These are phyloP conservation scores for Amiota minor DNA, from an alignment of 2,888 invertebrate species.

Conservation along the genomic window DNA sequence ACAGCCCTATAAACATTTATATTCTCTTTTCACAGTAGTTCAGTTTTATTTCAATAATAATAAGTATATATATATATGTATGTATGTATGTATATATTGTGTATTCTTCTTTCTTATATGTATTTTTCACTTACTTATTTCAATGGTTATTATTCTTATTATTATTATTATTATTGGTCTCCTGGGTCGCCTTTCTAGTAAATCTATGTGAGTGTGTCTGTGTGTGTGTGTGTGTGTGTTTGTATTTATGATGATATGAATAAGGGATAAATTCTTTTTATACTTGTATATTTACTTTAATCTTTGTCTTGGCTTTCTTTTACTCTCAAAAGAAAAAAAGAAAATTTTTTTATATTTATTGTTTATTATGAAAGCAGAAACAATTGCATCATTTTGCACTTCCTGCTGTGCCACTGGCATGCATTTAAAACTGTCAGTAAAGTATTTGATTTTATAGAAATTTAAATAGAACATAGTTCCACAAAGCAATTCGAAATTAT, in stretches of 20 bases:
- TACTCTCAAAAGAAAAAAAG: not conserved
- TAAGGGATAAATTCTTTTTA: not conserved
- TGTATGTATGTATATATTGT: not conserved
- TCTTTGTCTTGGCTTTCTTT: not conserved
- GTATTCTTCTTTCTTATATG: not conserved
- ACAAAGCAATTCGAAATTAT: no score
- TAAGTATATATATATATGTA: not conserved
- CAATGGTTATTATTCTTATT: not conserved
- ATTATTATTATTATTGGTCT: constrained; percentile 6
- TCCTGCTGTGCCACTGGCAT: constrained; percentile 16
- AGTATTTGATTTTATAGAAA: no score
- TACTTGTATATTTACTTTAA: not conserved
- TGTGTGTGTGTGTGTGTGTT: not conserved
- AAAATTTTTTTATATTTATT: not conserved
- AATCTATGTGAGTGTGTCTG: not conserved
- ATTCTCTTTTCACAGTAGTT: not conserved
- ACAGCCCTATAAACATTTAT: not conserved
- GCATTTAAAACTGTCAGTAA: not conserved
- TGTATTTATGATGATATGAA: not conserved
- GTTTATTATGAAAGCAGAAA: not conserved
- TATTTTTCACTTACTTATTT: not conserved
- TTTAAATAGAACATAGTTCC: no score
- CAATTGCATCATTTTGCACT: not conserved
- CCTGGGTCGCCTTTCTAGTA: not conserved
- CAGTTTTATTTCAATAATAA: constrained; percentile 3